Base-by-base conservation (phyloP, 1,140 invertebrate species). In the Phymorhynchus buccinoides region DNA sequence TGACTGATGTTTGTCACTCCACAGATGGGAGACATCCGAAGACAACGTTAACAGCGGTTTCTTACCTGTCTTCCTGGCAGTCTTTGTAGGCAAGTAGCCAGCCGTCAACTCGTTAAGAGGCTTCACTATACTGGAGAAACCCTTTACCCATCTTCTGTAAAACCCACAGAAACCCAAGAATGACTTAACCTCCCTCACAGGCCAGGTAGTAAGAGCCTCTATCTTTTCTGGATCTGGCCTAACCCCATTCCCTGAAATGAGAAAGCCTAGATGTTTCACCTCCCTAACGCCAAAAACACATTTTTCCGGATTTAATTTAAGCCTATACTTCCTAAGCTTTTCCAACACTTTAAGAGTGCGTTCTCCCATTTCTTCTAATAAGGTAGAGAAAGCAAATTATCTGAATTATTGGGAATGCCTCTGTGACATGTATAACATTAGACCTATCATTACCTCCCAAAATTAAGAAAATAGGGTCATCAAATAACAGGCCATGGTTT, bases 91-190 rank as follows among this genome's bases (percentile, higher is more conserved):
- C 41, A 37, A 30, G 52, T 81, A 81, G 1, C 52, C 52, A 32
- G 41, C 52, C 9, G 80, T 81, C 1, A 81, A n/a, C 35, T 81
- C 80, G 66, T 66, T 81, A 2, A 81, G 56, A 35, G 52, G 80
- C 39, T 81, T 81, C 9, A 37, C 41, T 14, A 81, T 66, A 2
- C 0, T 48, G n/a, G 48, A 37, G 66, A 66, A 81, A 3, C 66
- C 16, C n/a, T n/a, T 30, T 22, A 81, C 42, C 39, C 41, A 78
- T 7, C 22, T 12, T 78, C 37, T 27, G 22, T 78, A 78, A n/a
- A 78, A 39, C 22, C 14, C 42, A 3, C n/a, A 7, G 6, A 42
- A 78, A 78, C 35, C 75, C 75, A 7, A 78, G 39, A 41, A 78
- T n/a, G 48, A 27, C 48, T 81, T 81, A 14, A 81, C 52, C 3